Percentiles rank a stretch among this genome's conserved stretches.
Evolutionary conservation across 2,113 vertebrate species (phyloP).

Genomic region (Bungarus multicinctus): DNA sequence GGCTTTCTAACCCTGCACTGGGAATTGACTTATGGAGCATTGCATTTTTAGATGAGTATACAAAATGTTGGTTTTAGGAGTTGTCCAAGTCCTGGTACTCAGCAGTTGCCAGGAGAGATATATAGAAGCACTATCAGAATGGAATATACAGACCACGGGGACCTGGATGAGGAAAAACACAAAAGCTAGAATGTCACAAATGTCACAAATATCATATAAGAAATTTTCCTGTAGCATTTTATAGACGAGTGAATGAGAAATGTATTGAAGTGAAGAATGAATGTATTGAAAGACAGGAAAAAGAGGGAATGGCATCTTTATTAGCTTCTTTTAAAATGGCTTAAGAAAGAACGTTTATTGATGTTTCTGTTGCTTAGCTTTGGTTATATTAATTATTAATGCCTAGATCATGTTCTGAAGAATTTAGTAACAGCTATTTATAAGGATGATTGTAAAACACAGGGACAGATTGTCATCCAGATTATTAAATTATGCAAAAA

Average conservation of each 20-base stretch:
- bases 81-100: neutral
- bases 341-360: conserved; percentile 36
- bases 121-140: neutral
- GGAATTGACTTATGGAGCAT: neutral
- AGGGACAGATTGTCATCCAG: neutral
- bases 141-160: neutral
- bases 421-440: conserved; percentile 34
- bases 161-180: conserved; percentile 16
- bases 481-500: conserved; percentile 15
- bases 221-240: conserved; percentile 22
- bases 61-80: neutral
- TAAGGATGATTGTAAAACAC: conserved; percentile 30
- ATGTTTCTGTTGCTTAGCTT: conserved; percentile 37
- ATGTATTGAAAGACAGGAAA: neutral
- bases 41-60: neutral
- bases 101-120: neutral
- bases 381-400: conserved; percentile 36
- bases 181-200: conserved; percentile 41
- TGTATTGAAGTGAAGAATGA: neutral
- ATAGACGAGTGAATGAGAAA: conserved; percentile 4
- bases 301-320: neutral
- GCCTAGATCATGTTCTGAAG: conserved; percentile 25
- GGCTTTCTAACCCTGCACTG: neutral
- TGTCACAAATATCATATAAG: conserved; percentile 9
- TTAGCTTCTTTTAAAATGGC: conserved; percentile 46